phyloP scores from a whole-genome alignment of 2,888 invertebrate genomes.

The Drosophila limbata region DNA sequence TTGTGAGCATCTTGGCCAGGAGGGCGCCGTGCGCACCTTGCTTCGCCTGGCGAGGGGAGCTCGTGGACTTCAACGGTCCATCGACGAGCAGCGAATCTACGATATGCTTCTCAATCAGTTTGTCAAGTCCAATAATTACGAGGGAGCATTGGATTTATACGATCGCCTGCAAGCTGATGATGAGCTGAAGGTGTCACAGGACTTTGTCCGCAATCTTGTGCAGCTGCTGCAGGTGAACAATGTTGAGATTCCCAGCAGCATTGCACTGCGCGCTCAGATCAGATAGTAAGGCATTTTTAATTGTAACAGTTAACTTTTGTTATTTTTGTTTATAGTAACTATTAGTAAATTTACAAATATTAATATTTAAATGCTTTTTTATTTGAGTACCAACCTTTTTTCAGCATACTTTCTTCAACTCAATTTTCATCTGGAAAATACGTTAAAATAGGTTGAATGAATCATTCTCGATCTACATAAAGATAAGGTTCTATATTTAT shows the following conservation, averaged over 20 bases:
- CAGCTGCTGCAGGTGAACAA: conserved; percentile 83
- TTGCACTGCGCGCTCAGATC: conserved; percentile 83
- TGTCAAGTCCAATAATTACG: conserved; percentile 77
- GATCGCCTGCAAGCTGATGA: conserved; percentile 82
- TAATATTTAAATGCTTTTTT: conserved; percentile 15
- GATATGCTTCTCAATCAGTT: conserved; percentile 82
- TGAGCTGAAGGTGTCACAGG: conserved; percentile 79
- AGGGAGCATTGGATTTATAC: conserved; percentile 81
- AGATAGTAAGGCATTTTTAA: conserved; percentile 49
- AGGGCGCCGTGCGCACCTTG: conserved; percentile 79
- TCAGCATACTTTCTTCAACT: too few relatives aligned
- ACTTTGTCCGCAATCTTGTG: conserved; percentile 81
- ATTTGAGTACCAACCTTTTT: background rate
- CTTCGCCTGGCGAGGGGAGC: conserved; percentile 82
- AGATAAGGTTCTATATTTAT: too few relatives aligned
- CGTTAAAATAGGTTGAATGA: too few relatives aligned
- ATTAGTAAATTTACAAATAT: conserved; percentile 26
- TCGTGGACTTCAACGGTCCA: conserved; percentile 79
- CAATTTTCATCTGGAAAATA: too few relatives aligned
- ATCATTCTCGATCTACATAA: too few relatives aligned
- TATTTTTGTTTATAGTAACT: conserved; percentile 14
- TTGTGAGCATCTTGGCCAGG: conserved; percentile 85
- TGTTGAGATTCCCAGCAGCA: conserved; percentile 82
- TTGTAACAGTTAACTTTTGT: conserved; percentile 3
- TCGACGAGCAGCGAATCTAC: conserved; percentile 83